phyloP scores from a whole-genome alignment of 2,888 invertebrate species.

The Xestia ashworthii region DNA sequence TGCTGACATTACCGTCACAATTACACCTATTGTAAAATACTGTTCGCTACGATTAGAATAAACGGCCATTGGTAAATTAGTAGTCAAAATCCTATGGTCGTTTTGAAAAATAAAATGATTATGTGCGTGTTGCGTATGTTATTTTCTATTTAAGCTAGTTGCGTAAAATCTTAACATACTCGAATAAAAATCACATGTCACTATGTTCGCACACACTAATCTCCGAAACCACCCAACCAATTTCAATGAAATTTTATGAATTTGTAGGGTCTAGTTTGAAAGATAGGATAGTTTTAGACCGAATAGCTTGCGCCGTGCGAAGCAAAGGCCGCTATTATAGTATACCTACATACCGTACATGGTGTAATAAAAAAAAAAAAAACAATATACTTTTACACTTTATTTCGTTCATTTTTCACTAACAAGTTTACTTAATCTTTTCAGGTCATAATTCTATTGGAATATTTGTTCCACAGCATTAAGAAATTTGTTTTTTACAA shows the following conservation, averaged over 20 bases:
- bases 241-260: background rate
- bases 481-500: conserved; percentile 57
- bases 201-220: background rate
- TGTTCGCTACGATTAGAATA: conserved; percentile 19
- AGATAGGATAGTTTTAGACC: background rate
- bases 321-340: background rate
- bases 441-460: conserved; percentile 71
- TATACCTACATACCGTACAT: background rate
- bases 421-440: conserved; percentile 68
- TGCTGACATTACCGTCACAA: conserved; percentile 7
- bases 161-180: background rate
- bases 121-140: background rate
- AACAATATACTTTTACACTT: conserved; percentile 62
- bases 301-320: background rate
- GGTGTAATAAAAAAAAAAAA: conserved; percentile 13
- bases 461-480: conserved; percentile 72
- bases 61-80: background rate
- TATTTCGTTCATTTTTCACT: conserved; percentile 70
- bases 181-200: background rate
- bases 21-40: conserved; percentile 11
- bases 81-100: background rate
- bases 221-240: background rate
- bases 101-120: background rate
- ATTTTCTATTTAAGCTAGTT: background rate
- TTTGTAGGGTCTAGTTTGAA: background rate